Evolutionary conservation across 2,888 invertebrate species (phyloP), one percentile per base, ranked within the genome.

Genomic region (Ophion slaviceki): DNA sequence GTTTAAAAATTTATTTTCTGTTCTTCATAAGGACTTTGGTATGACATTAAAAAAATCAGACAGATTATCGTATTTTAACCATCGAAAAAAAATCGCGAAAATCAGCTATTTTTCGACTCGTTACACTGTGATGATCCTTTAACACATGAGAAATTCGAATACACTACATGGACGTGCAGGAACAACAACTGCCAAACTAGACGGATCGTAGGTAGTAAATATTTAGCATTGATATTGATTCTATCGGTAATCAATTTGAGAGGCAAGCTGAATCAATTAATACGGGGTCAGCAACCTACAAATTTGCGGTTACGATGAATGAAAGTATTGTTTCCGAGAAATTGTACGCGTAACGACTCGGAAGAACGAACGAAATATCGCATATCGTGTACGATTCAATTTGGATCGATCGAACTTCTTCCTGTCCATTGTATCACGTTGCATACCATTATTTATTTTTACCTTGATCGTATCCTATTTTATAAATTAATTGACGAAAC

Each of bases 291-390:
- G 59, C 36, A 14, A 61, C 59, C 72, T 61, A 61, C 20, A 40
- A 74, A 72, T 72, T 72, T n/a, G 59, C 40, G 14, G 11, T 61
- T 40, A 24, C 40, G 61, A 74, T 61, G 36, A 61, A 74, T 74
- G 72, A 61, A 74, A 72, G 40, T 40, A 40, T 59, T 20, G 20
- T 36, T 59, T 20, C 61, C 24, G 10, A 59, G 20, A 10, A 32
- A 40, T 40, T 24, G 14, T 24, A 24, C 24, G 36, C n/a, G 10
- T 40, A 61, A n/a, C 11, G 59, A 59, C 36, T 36, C 59, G 14
- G 36, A 59, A 72, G 59, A 72, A 14, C 57, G 57, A 53, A 57
- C 17, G 53, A 71, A 53, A 57, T 57, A 53, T 28, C 11, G 20
- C 8, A 5, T 45, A 8, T 32, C 67, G 14, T 14, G 62, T 62